phyloP scores from a whole-genome alignment of 2,797 vertebrate species.

The Rhadinocentrus ornatus region DNA sequence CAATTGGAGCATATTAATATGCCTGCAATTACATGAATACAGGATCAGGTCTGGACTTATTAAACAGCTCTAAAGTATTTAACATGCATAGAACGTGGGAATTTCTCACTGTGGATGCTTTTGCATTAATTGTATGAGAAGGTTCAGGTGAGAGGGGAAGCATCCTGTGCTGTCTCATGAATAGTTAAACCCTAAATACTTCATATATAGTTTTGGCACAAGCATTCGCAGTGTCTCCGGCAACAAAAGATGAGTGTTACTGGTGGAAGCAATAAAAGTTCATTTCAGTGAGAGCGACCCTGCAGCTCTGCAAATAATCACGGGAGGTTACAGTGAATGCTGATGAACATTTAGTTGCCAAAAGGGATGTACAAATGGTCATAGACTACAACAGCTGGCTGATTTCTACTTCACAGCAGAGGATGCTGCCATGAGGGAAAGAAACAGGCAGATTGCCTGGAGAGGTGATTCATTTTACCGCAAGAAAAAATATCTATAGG shows the following conservation, averaged over 20 bases:
- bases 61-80: conserved; percentile 52
- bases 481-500: conserved; percentile 34
- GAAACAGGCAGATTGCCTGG: conserved; percentile 33
- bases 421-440: conserved; percentile 31
- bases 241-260: neutral
- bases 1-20: conserved; percentile 53
- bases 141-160: neutral
- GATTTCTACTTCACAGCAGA: conserved; percentile 44
- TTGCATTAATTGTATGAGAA: conserved; percentile 1
- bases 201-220: conserved; percentile 6
- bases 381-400: conserved; percentile 63
- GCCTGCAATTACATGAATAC: conserved; percentile 37
- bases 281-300: conserved; percentile 30
- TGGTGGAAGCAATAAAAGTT: conserved; percentile 28
- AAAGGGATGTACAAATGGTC: conserved; percentile 49
- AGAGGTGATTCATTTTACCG: conserved; percentile 49
- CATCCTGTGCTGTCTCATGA: neutral
- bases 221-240: neutral
- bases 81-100: conserved; percentile 18
- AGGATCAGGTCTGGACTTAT: conserved; percentile 43
- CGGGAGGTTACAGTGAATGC: conserved; percentile 51
- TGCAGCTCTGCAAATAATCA: conserved; percentile 52
- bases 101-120: conserved; percentile 14
- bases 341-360: conserved; percentile 58
- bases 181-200: conserved; percentile 15